phyloP scores from a whole-genome alignment of 2,113 vertebrate genomes.

The Silurus meridionalis region DNA sequence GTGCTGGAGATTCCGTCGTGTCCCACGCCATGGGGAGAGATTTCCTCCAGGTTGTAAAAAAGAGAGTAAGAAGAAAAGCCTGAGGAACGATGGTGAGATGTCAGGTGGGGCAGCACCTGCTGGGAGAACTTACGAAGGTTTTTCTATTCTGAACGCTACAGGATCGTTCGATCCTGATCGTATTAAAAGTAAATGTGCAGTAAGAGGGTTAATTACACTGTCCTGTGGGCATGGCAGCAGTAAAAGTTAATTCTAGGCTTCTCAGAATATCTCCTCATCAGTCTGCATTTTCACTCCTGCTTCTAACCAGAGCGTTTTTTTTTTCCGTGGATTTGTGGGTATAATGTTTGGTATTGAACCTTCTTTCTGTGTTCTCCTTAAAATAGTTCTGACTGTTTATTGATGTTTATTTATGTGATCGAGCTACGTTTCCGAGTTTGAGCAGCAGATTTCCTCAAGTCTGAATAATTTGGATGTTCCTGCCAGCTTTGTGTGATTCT shows the following conservation, averaged over 20 bases:
- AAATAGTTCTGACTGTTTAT: background rate
- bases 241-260: constrained; percentile 10
- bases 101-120: constrained; percentile 65
- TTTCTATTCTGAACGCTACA: background rate
- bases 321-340: background rate
- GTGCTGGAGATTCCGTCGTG: background rate
- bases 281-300: background rate
- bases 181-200: background rate
- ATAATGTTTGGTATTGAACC: background rate
- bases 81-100: background rate
- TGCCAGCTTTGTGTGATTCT: background rate
- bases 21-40: too few relatives aligned
- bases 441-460: background rate
- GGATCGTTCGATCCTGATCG: background rate
- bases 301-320: background rate
- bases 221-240: background rate
- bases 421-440: background rate
- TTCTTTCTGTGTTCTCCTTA: background rate
- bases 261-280: background rate
- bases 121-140: background rate
- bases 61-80: background rate
- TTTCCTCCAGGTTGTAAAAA: constrained; percentile 9
- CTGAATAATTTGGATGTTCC: background rate
- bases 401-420: background rate
- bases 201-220: background rate